Evolutionary conservation across 2,888 invertebrate species (phyloP), one percentile per base, ranked within the genome.

Genomic region (Flabesymbios commensalis): DNA sequence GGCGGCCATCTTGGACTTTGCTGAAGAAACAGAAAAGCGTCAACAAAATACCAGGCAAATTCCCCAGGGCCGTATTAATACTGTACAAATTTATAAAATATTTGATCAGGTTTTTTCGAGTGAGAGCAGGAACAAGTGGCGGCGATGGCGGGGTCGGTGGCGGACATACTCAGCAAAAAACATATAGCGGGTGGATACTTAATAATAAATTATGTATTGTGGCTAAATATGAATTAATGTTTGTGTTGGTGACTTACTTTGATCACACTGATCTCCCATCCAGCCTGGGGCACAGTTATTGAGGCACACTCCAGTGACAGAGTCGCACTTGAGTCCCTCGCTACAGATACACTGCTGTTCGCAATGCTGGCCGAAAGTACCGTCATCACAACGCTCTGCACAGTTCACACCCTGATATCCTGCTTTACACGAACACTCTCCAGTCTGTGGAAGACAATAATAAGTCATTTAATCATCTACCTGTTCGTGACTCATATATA

Each of bases 341-440:
- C 71, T 67, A 61, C 81, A 81, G 28, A 67, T 63, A 63, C 81
- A 81, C n/a, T 53, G 43, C 57, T 70, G 58, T 19, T 65, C 62
- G 67, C 81, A 81, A n/a, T 69, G 70, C n/a, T 65, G 61, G 7
- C 81, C 81, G 59, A 66, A 81, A 54, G 51, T 70, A 24, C 76
- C 78, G 1, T 71, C 65, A 5, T 70, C 68, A 63, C 81, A 81
- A n/a, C 80, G 70, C 58, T 78, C 65, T 32, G 81, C 74, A 69
- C 85, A 86, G 22, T 72, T 67, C 14, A 74, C 72, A 3, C 85
- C 85, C 33, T 74, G 72, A 72, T 76, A 85, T 2, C 85, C 85
- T 5, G 83, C 77, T 36, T 80, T 79, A 69, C 85, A 85, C 31
- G 78, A 71, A 82, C 97, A 98, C 72, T 87, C 87, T 3, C 98